Conservation (phyloP, 2,113 vertebrate species). For the Heloderma charlesbogerti region DNA sequence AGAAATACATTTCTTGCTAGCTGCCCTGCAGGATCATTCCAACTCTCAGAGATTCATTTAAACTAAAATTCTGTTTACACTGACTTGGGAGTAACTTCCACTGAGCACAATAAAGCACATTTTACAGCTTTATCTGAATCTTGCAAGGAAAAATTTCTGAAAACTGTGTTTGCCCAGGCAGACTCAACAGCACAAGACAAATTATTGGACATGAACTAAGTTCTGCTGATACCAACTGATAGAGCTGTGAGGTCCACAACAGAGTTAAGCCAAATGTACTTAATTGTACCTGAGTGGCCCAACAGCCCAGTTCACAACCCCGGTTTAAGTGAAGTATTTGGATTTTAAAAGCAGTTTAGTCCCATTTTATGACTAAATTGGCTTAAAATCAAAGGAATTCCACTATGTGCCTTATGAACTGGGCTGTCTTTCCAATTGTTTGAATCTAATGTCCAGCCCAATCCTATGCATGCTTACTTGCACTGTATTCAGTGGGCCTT, state of each 20-base stretch:
- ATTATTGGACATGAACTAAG: background rate
- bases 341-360: background rate
- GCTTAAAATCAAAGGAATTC: background rate
- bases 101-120: too few species aligned
- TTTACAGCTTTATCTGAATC: background rate
- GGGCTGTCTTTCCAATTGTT: background rate
- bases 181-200: background rate
- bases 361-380: background rate
- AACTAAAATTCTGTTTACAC: background rate
- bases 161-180: background rate
- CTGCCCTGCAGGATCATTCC: background rate
- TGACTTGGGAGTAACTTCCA: too few species aligned
- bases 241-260: background rate
- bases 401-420: background rate
- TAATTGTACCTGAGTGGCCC: background rate
- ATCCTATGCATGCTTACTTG: background rate
- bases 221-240: background rate
- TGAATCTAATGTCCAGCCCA: background rate
- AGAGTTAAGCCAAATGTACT: background rate
- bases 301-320: background rate
- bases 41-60: background rate
- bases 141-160: background rate
- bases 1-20: background rate
- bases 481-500: background rate
- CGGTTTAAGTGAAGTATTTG: background rate